Base-by-base conservation (phyloP, 1,140 invertebrate genomes). In the Coptotermes formosanus region DNA sequence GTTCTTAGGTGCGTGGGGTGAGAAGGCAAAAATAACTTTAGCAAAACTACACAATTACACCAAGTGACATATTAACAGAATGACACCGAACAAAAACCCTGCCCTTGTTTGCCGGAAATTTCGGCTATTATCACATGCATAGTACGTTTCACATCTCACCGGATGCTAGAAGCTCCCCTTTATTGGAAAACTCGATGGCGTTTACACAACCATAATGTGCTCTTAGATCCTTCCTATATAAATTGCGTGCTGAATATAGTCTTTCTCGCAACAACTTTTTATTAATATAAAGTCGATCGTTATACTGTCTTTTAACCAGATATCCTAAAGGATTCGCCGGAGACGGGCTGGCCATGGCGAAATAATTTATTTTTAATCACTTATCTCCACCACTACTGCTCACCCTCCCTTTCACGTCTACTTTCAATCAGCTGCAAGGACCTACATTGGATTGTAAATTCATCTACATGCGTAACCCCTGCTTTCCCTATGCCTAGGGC, bases 191-290 rank as follows among this genome's bases (percentile, higher is more conserved):
- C 91, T 99, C 98, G 88, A 99, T 96, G 44, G 97, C 97, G 93
- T 99, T 99, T 44, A 99, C 97, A 93, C 98, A 99, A 88, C 98
- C 98, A 93, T 94, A 98, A 92, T 99, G 98, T 52, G 95, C 96
- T 86, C 95, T 92, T 30, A 99, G 92, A 92, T 98, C 96, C 88
- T 96, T 96, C 85, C 95, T 94, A 90, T 95, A 98, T 30, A 98
- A 92, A 91, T 95, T 96, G 89, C 94, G 93, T 2, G 95, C 94
- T 83, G 91, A 91, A 45, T 91, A 90, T 75, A 96, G 91, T 85
- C 95, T 93, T 84, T 94, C 92, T 87, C 92, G 92, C 88, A 95
- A 94, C 52, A 96, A 91, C 82, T 92, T 90, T 87, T 92, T 91
- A 88, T 91, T 92, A 87, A 93, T 90, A 87, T 91, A 87, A 87